Evolutionary conservation across 2,113 vertebrate genomes (phyloP).

Genomic region (Geothlypis trichas): DNA sequence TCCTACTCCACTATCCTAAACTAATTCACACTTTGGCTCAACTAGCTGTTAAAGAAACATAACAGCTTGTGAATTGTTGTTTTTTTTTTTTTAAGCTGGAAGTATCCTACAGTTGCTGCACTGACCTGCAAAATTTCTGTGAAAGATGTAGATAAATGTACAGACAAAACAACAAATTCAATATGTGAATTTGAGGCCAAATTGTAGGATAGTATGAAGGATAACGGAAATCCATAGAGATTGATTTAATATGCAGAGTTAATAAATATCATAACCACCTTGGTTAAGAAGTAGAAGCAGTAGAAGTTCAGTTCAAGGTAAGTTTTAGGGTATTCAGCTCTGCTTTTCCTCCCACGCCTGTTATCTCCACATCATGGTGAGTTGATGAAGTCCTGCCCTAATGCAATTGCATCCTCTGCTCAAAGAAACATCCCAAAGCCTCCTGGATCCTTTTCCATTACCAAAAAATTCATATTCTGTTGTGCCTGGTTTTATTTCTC

Average conservation of each 20-base stretch:
- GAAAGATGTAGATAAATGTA: not conserved
- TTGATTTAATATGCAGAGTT: not conserved
- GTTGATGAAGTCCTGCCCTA: not conserved
- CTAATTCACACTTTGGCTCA: not conserved
- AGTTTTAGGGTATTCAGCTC: not conserved
- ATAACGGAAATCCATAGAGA: not conserved
- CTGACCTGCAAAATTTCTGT: not conserved
- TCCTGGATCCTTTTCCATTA: not conserved
- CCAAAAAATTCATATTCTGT: not conserved
- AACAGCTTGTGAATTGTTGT: not conserved
- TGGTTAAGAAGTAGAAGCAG: not conserved
- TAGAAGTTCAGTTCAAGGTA: not conserved
- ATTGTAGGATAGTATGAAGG: not conserved
- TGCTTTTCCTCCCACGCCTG: not conserved
- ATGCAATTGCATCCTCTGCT: not conserved
- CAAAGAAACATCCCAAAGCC: not conserved
- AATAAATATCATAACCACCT: not conserved
- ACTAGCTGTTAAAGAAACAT: not conserved
- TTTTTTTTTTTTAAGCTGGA: not conserved
- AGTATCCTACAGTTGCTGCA: not conserved
- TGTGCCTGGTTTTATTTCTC: not conserved
- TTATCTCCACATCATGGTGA: not conserved
- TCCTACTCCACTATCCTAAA: not conserved
- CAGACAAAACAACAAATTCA: not conserved
- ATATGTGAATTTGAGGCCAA: not conserved